Conservation (phyloP, 1,140 invertebrate species). For the Drosophila lacteicornis region DNA sequence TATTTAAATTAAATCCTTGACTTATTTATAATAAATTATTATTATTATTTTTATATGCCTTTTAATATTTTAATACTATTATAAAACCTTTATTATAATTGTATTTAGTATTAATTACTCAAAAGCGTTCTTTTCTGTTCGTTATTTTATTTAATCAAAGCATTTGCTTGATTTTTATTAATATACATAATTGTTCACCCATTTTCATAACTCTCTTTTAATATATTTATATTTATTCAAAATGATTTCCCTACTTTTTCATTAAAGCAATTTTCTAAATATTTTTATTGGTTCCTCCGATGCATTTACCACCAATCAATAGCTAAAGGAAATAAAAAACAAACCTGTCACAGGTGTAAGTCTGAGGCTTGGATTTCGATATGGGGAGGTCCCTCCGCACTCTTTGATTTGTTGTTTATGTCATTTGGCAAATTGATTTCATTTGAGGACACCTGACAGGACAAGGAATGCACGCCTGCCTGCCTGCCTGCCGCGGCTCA, state of each 20-base stretch:
- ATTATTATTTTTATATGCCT: no score
- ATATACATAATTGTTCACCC: no score
- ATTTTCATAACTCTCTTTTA: background rate
- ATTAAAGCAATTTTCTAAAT: background rate
- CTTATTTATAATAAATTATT: no score
- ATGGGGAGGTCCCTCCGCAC: background rate
- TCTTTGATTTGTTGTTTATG: slow-evolving; percentile 42
- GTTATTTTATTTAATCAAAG: no score
- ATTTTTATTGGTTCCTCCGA: background rate
- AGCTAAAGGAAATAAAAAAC: background rate
- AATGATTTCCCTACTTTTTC: no score
- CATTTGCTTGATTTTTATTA: background rate
- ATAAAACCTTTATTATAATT: no score
- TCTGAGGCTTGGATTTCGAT: slow-evolving; percentile 10
- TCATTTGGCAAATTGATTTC: slow-evolving; percentile 73
- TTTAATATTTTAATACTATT: no score
- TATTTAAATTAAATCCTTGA: no score
- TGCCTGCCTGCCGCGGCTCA: slow-evolving; percentile 18
- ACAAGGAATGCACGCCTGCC: slow-evolving; percentile 25
- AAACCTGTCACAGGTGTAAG: slow-evolving; percentile 36
- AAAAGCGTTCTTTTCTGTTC: no score
- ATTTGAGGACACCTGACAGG: slow-evolving; percentile 72
- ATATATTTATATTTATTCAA: background rate
- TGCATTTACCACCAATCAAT: slow-evolving; percentile 14
- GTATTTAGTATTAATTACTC: no score